Evolutionary conservation across 2,113 vertebrate species (phyloP), one percentile per base, ranked within the genome.

Genomic region (Tragelaphus imberbis): DNA sequence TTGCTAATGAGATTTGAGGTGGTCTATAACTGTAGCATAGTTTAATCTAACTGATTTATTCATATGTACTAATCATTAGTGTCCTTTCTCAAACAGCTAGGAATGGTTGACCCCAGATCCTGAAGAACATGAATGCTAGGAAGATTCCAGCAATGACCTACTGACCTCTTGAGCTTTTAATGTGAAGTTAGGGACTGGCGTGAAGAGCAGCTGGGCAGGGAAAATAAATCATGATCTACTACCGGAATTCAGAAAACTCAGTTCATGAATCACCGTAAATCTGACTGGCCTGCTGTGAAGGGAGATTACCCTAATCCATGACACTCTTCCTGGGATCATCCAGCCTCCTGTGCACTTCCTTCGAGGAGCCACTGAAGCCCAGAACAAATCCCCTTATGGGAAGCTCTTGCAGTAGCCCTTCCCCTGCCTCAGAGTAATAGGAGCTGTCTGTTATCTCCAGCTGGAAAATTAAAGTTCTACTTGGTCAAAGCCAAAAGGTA

Each of bases 381-480:
- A 75, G 75, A 95, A 90, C 91, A 98, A 95, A 96, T 97, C 79
- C 56, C 82, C 15, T 85, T 53, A 59, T n/a, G 71, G 44, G 79
- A 87, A 65, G 61, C 80, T 80, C 94, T 85, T 15, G 49, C 51
- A 61, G 49, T 40, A 68, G 33, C 30, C 53, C 51, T 59, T 94
- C 81, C 81, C 56, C 85, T 84, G 59, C 71, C 75, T 97, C 85
- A 23, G 21, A 95, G 86, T 90, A 97, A 98, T 75, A 84, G 58
- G 30, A 88, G 40, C 33, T 95, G 81, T 90, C 96, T 95, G 59
- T 97, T 97, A 95, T 81, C 92, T 95, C 92, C 68, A 86, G 80
- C 88, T 92, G 84, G 95, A 98, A 97, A 98, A 97, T 97, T 95
- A 89, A 97, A 98, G 96, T 95, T 97, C 92, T 92, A 82, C 84